Evolutionary conservation across 2,797 vertebrate species (phyloP).

Genomic region (Chromis chromis): DNA sequence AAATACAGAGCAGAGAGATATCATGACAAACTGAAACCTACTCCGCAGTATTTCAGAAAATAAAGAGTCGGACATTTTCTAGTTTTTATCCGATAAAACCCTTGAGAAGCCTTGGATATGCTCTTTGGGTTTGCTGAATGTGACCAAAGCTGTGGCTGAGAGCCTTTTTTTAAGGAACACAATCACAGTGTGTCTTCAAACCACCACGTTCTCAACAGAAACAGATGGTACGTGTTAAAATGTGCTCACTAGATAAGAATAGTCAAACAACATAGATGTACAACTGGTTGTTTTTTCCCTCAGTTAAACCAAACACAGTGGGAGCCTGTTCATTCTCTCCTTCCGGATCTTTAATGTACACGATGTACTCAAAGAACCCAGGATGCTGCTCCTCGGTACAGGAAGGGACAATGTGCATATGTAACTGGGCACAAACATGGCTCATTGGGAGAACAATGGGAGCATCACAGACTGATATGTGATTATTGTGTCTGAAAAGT

Average conservation of each 20-base stretch:
- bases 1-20: background rate
- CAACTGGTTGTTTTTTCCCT: slow-evolving; percentile 22
- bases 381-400: slow-evolving; percentile 27
- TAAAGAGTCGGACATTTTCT: background rate
- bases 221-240: background rate
- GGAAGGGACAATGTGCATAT: slow-evolving; percentile 56
- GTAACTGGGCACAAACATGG: slow-evolving; percentile 21
- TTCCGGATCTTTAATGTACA: slow-evolving; percentile 38
- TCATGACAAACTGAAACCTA: background rate
- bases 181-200: background rate
- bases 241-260: background rate
- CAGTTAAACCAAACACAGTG: background rate
- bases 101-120: background rate
- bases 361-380: slow-evolving; percentile 30
- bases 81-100: background rate
- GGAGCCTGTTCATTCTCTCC: slow-evolving; percentile 11
- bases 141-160: background rate
- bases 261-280: background rate
- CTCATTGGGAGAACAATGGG: slow-evolving; percentile 27
- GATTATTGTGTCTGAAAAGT: background rate
- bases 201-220: background rate
- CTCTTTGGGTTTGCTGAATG: background rate
- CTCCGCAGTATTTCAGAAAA: background rate
- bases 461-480: background rate
- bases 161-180: background rate